phyloP scores from a whole-genome alignment of 2,888 invertebrate genomes.

The Synergus umbraculus region DNA sequence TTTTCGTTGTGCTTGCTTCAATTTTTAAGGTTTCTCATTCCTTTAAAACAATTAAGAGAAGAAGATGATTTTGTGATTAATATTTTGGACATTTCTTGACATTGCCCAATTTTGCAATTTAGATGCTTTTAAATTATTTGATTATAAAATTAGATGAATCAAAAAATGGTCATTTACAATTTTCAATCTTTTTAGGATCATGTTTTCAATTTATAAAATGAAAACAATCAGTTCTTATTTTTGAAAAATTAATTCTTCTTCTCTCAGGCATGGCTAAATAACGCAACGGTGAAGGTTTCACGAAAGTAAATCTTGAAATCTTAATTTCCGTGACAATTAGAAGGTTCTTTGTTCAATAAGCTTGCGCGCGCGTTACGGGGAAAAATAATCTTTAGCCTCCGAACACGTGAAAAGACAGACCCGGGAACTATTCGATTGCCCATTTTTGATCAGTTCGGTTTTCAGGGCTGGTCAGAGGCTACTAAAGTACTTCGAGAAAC shows the following conservation, averaged over 20 bases:
- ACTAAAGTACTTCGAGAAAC: slow-evolving; percentile 85
- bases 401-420: slow-evolving; percentile 62
- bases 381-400: slow-evolving; percentile 75
- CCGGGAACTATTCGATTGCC: slow-evolving; percentile 51
- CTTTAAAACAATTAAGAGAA: no score
- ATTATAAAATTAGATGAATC: background rate
- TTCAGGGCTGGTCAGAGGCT: slow-evolving; percentile 87
- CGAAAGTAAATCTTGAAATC: background rate
- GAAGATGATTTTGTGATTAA: no score
- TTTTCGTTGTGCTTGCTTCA: no score
- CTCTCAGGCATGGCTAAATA: background rate
- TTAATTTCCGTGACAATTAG: background rate
- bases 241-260: background rate
- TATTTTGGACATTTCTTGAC: background rate
- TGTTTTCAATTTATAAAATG: background rate
- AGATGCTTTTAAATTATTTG: background rate
- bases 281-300: background rate
- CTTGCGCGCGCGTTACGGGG: background rate
- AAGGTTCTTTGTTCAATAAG: background rate
- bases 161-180: background rate
- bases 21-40: no score
- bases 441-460: slow-evolving; percentile 72
- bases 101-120: background rate
- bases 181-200: background rate
- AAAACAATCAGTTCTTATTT: no score